Base-by-base conservation (phyloP, 2,113 vertebrate species). In the Blennius ocellaris region DNA sequence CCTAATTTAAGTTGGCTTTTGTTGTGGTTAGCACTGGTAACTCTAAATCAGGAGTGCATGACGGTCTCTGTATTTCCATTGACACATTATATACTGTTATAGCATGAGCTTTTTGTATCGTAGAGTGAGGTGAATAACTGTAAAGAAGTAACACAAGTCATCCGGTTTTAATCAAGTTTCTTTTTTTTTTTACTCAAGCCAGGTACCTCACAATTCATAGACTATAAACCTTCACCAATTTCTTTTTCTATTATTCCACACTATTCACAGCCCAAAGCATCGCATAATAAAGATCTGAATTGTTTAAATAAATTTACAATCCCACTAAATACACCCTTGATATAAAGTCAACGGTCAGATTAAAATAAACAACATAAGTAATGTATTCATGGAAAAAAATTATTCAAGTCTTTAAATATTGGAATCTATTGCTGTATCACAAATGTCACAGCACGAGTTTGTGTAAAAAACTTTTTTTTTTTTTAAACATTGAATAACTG, bases 301-400 rank as follows among this genome's bases (percentile, higher is more conserved):
- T 58, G 74, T 63, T 86, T 91, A 85, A 87, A 89, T 89, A 83
- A 87, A 79, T 73, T 69, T 62, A 84, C 56, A 85, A 70, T 87
- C 63, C 70, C 77, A 82, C 83, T 88, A 59, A 82, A 80, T 38
- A 65, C 70, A 83, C 64, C 75, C 76, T 54, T 57, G 44, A 39
- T 68, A 64, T 56, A 57, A 66, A 77, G 48, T 76, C 62, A 74
- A 83, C 57, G 36, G 48, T 62, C 44, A 52, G 39, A 47, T 68
- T 1, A 56, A 80, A 69, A 81, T 75, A 80, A 81, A 51, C 63
- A 83, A 64, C 70, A 37, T 12, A 87, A 78, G 73, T 68, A 81
- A 85, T 69, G 78, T 81, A 73, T 58, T 77, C 21, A 69, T 60
- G 52, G 43, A 48, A 37, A 39, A 21, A 7, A 7, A 30, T 21